Evolutionary conservation across 2,797 vertebrate genomes (phyloP).

Genomic region (Echeneis naucrates): DNA sequence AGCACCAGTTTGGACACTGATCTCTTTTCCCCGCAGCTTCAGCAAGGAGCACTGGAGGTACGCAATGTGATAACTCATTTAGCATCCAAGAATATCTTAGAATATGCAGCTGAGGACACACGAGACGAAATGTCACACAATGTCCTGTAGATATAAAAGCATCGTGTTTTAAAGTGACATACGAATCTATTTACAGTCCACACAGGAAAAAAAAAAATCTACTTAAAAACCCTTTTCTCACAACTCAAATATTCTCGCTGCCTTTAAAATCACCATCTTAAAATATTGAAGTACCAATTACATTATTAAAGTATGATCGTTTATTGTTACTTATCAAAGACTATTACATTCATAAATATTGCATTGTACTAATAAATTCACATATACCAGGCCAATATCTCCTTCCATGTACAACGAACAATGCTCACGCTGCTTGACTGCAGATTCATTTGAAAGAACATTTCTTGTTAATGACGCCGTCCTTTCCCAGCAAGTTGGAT

Average conservation of each 20-base stretch:
- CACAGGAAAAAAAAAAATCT: conserved; percentile 17
- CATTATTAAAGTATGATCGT: conserved; percentile 27
- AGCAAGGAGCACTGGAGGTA: not conserved
- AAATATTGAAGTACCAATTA: conserved; percentile 27
- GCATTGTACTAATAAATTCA: not conserved
- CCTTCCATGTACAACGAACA: not conserved
- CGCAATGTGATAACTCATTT: not conserved
- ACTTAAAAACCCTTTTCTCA: conserved; percentile 7
- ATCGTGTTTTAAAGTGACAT: conserved; percentile 43
- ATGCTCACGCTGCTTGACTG: too few species aligned
- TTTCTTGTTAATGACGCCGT: not conserved
- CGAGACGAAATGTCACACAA: conserved; percentile 18
- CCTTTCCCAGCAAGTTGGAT: conserved; percentile 3
- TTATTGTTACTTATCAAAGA: conserved; percentile 16
- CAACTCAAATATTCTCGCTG: not conserved
- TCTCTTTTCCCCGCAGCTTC: conserved; percentile 15
- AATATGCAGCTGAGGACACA: conserved; percentile 23
- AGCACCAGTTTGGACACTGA: conserved; percentile 37
- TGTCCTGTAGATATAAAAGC: conserved; percentile 18
- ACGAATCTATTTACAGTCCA: conserved; percentile 52
- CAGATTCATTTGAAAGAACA: not conserved
- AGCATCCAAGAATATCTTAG: conserved; percentile 2
- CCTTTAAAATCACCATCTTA: not conserved
- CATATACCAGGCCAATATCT: not conserved
- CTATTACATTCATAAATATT: conserved; percentile 14